A percentile compares a stretch with the other conserved stretches of the same genome.
Evolutionary conservation across 2,888 invertebrate genomes (phyloP).

Genomic region (Pseudanteris insignis): DNA sequence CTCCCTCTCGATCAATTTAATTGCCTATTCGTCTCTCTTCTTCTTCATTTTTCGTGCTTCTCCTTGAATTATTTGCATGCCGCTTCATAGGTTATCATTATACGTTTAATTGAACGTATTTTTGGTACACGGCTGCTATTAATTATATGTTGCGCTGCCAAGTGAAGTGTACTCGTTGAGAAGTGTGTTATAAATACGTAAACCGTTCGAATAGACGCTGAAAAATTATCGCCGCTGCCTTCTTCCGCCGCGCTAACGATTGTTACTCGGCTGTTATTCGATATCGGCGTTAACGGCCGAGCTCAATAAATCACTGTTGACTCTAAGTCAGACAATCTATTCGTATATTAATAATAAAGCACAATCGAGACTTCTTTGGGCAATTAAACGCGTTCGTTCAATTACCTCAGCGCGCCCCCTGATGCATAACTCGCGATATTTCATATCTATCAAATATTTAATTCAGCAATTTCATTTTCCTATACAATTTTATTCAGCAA

Average conservation of each 20-base stretch:
- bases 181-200: constrained; percentile 6
- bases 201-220: not conserved
- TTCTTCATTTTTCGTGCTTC: constrained; percentile 7
- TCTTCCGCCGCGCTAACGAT: no score
- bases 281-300: no score
- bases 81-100: constrained; percentile 34
- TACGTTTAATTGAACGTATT: constrained; percentile 33
- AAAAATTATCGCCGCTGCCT: no score
- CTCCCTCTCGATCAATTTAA: no score
- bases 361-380: constrained; percentile 17
- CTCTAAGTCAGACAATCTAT: constrained; percentile 1
- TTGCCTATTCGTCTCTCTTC: not conserved
- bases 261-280: no score
- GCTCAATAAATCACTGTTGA: constrained; percentile 2
- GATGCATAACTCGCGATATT: constrained; percentile 16
- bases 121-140: constrained; percentile 4
- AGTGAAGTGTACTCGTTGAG: not conserved
- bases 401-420: no score
- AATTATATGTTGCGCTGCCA: constrained; percentile 3
- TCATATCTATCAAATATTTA: no score
- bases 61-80: constrained; percentile 35
- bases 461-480: constrained; percentile 25
- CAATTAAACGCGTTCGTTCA: constrained; percentile 22
- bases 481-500: constrained; percentile 18
- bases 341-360: constrained; percentile 17